These are phyloP conservation scores for Parazoanthus darwini DNA, from an alignment of 92 coral and sea anemone species.

Conservation along the genomic window DNA sequence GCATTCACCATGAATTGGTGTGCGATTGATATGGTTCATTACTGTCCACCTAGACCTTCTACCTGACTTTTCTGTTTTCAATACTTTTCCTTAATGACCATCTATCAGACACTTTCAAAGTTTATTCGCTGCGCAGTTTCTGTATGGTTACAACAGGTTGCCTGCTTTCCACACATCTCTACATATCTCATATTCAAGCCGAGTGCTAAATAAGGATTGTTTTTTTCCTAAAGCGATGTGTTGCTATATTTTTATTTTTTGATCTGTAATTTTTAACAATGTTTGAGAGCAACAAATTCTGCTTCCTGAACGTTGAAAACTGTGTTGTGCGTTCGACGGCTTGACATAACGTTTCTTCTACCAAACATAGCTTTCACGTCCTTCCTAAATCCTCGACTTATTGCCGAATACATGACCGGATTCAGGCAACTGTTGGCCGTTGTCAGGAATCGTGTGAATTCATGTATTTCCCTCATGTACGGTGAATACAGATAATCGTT, in stretches of 20 bases:
- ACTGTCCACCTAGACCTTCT: no score
- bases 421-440: conserved; percentile 78
- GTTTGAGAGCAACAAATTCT: neutral
- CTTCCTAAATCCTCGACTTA: conserved; percentile 68
- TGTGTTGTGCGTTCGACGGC: conserved; percentile 6
- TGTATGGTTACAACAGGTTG: no score
- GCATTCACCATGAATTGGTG: no score
- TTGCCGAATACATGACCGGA: conserved; percentile 68
- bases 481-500: conserved; percentile 54
- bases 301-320: neutral
- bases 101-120: no score
- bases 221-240: neutral
- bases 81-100: no score
- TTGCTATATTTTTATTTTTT: no score
- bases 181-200: neutral
- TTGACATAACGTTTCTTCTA: neutral
- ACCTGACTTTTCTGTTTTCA: no score
- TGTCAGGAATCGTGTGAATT: conserved; percentile 73
- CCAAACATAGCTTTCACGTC: conserved; percentile 49
- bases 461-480: conserved; percentile 68
- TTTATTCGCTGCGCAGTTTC: no score
- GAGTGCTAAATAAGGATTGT: no score
- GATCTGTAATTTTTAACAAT: no score
- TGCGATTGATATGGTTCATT: no score
- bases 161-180: no score